Base-by-base conservation (phyloP, 1,140 invertebrate species). In the Drosophila kurseongensis region DNA sequence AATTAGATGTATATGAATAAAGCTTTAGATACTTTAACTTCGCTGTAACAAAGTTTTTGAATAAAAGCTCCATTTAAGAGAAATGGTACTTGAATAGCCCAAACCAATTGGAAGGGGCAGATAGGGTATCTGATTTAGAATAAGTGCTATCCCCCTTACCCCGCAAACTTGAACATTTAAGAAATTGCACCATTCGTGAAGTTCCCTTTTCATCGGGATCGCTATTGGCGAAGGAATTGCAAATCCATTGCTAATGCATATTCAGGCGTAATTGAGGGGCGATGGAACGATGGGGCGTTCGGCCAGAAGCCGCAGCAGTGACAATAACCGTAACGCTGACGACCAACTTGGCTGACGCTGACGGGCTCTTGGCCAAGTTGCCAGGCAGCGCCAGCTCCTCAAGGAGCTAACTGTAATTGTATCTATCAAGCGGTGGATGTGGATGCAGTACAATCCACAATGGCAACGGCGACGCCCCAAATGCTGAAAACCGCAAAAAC, bases 361-460 rank as follows among this genome's bases (percentile, higher is more conserved):
- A 45, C 10, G 41, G 60, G 55, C 13, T 38, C 10, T 18, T 29
- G 47, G 47, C 29, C 29, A 32, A 32, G 29, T 32, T 67, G 35
- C 65, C 42, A 48, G 65, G 67, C 42, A 35, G 48, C 16, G 65
- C 16, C 60, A 40, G 44, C 67, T 59, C 51, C 69, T 72, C 62
- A 45, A 60, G 56, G 67, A 73, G 60, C 60, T 89, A 88, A 80
- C 76, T 83, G 83, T 89, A 88, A 88, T 88, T 83, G 83, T 88
- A 88, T 89, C 84, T 86, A 79, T 65, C 72, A 63, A 51, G 63
- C 75, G 45, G 50, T 50, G 67, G 69, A 75, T 72, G 50, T 50
- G 67, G 75, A 75, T 66, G 68, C 69, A 52, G 48, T 63, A 63
- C 60, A 63, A 63, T 60, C 75, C 57, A 29, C 65, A 65, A 54